Evolutionary conservation across 2,113 vertebrate genomes (phyloP), one percentile per base, ranked within the genome.

Genomic region (Acinonyx jubatus): DNA sequence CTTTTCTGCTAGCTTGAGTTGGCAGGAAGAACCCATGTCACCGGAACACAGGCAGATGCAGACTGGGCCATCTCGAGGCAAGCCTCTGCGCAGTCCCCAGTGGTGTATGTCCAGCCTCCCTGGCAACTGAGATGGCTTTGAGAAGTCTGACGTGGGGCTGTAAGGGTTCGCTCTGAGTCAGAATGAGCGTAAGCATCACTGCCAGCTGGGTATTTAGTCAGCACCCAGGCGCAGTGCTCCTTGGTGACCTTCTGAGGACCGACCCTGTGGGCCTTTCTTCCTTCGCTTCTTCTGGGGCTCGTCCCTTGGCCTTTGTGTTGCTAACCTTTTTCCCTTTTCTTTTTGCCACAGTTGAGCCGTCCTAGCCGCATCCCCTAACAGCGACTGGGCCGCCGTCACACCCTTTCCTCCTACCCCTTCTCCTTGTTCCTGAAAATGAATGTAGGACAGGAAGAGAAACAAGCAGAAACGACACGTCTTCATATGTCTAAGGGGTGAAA

Each of bases 1-100:
- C 21, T 92, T 96, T 65, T 73, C 87, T 71, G 23, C 29, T 14
- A 73, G 33, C 33, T 83, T 94, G n/a, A 90, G 50, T 85, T 96
- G 25, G 13, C 55, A 45, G 66, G 73, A 83, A 91, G 23, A 45
- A 83, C 57, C 57, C 21, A 19, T 23, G 3, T 61, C 21, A 25
- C 65, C 31, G 91, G 82, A 15, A 55, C 8, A 71, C 1, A 41
- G 66, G 33, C 36, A 80, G 31, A 50, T 38, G 52, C 10, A 65
- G 71, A 36, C 21, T 18, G 41, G 18, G 36, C 88, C 52, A 55
- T 88, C 63, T 71, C 31, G 48, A 68, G 74, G n/a, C 16, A 41
- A 73, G 41, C 11, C 68, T 0, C 29, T 15, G 48, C 48, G 31
- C 41, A 19, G 55, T 57, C 4, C 18, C 55, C 55, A 57, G 55